Evolutionary conservation across 2,113 vertebrate species (phyloP), one percentile per base, ranked within the genome.

Genomic region (Oxygymnocypris stewartii): DNA sequence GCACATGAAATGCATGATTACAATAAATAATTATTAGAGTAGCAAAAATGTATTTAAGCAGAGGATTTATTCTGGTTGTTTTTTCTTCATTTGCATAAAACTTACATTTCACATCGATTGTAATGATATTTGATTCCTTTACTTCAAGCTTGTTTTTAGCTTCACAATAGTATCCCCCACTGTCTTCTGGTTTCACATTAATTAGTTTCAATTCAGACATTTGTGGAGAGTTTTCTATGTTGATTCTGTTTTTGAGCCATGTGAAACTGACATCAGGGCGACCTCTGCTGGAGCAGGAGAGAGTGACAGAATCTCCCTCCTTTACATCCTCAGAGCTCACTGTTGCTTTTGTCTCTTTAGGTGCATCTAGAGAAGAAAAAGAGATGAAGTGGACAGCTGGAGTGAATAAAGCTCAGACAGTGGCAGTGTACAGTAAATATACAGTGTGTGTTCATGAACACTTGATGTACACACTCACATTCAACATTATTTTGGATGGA

Each of bases 211-310:
- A 35, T 5, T 6, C 4, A 0, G 13, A 2, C 9, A 13, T 2
- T 0, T 0, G 0, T 4, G 9, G 0, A 14, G 0, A 0, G 6
- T 0, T 0, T 1, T 1, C 0, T 31, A 2, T 14, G n/a, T 14
- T 49, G 0, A 12, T 0, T 0, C 6, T 28, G 0, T 82, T 3
- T 84, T 85, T 87, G 74, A 84, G 85, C 94, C 93, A 94, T 9
- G 0, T 54, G 25, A 90, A 86, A 0, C 5, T 69, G 5, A 84
- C 85, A 0, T 7, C 0, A 3, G 92, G 92, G 4, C 1, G 7
- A 16, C 90, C 92, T 71, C 84, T 91, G 25, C 88, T 86, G 14
- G 82, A 82, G 67, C 94, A 94, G 0, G 1, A 87, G 6, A 94
- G 75, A 51, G 2, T 90, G 23, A 94, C 82, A 16, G 1, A 0